phyloP scores from a whole-genome alignment of 2,113 vertebrate species.

The Ptilorrhoa leucosticta region DNA sequence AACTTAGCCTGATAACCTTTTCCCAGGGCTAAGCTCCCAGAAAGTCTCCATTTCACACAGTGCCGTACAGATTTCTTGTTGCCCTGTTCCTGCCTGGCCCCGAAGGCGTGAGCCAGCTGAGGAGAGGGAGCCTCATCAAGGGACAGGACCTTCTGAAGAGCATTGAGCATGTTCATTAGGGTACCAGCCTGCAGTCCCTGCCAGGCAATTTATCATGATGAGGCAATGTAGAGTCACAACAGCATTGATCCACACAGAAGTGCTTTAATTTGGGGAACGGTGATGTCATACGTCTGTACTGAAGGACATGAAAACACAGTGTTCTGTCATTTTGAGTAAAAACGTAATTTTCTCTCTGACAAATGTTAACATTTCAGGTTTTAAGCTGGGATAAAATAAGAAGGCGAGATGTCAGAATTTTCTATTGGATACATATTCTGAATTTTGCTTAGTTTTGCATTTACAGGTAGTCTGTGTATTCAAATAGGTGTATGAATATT shows the following conservation, averaged over 20 bases:
- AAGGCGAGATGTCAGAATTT: background rate
- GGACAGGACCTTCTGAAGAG: background rate
- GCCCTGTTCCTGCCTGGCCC: background rate
- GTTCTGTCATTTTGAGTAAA: background rate
- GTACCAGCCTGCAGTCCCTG: background rate
- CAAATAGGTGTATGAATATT: background rate
- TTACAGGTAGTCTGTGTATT: background rate
- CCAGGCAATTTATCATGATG: accelerated
- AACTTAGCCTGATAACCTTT: background rate
- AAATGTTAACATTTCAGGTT: background rate
- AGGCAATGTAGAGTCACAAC: background rate
- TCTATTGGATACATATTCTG: background rate
- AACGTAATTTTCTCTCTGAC: background rate
- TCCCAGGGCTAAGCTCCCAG: background rate
- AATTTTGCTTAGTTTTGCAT: background rate
- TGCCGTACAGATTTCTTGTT: background rate
- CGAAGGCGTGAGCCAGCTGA: accelerated
- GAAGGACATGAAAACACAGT: background rate
- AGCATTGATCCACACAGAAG: background rate
- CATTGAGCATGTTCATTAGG: accelerated
- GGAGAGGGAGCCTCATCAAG: background rate
- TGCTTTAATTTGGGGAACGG: background rate
- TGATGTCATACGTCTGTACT: background rate
- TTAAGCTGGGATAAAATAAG: background rate
- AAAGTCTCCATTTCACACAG: accelerated